Percentiles rank a stretch among this genome's conserved stretches.
Evolutionary conservation across 2,113 vertebrate genomes (phyloP).

Genomic region (Dicerorhinus sumatrensis): DNA sequence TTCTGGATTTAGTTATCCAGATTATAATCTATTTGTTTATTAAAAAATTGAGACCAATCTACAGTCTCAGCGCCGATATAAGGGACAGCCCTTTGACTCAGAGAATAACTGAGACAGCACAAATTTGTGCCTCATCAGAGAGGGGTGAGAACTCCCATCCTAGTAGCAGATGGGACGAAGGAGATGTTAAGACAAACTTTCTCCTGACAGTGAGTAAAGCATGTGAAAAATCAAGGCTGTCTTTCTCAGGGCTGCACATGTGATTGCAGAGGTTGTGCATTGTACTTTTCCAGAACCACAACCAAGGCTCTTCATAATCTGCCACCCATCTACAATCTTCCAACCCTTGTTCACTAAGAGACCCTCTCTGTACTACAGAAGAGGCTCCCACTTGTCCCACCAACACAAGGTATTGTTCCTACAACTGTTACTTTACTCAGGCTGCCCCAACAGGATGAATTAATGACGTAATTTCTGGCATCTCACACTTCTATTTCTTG

Average conservation of each 20-base stretch:
- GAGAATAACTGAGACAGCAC: neutral
- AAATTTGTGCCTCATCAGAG: neutral
- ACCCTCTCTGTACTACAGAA: neutral
- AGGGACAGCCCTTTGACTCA: neutral
- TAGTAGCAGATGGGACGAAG: neutral
- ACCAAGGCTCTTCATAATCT: neutral
- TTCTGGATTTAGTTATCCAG: neutral
- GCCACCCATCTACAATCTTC: neutral
- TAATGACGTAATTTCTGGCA: neutral
- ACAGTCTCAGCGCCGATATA: neutral
- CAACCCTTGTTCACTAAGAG: neutral
- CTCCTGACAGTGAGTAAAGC: neutral
- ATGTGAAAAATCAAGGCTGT: neutral
- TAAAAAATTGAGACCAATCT: neutral
- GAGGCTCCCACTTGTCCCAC: neutral
- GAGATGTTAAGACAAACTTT: neutral
- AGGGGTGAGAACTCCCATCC: neutral
- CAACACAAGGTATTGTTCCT: neutral
- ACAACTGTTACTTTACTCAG: neutral
- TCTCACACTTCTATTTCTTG: neutral
- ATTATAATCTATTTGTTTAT: neutral
- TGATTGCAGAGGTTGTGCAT: neutral
- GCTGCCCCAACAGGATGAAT: neutral
- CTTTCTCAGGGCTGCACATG: neutral
- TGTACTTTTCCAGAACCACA: neutral